These are phyloP conservation scores for Melanaphis sacchari DNA, from an alignment of 1,140 invertebrate species.

Conservation along the genomic window DNA sequence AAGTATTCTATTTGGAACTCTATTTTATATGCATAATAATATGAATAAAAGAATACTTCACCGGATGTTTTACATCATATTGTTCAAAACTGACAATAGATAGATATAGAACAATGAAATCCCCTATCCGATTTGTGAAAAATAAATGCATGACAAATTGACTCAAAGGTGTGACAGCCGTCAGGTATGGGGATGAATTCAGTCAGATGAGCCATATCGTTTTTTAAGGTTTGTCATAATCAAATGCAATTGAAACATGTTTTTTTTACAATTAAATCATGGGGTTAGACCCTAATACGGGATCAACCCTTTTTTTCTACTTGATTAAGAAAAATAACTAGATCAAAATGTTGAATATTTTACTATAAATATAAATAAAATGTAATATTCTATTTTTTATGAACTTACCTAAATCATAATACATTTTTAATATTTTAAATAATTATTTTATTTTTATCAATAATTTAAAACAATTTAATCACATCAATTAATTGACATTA, in stretches of 20 bases:
- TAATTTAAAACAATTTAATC: not conserved
- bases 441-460: not conserved
- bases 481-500: not conserved
- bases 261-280: constrained; percentile 46
- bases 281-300: constrained; percentile 5
- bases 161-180: constrained; percentile 29
- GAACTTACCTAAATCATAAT: not conserved
- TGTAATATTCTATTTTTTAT: not conserved
- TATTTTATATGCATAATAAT: constrained; percentile 30
- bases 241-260: constrained; percentile 42
- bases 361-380: constrained; percentile 5
- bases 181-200: constrained; percentile 48
- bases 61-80: constrained; percentile 47
- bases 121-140: constrained; percentile 52
- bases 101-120: constrained; percentile 40
- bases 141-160: constrained; percentile 56
- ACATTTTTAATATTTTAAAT: not conserved
- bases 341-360: not conserved
- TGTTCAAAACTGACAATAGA: constrained; percentile 17
- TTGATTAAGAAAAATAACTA: constrained; percentile 14
- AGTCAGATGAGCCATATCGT: constrained; percentile 21
- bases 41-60: constrained; percentile 24
- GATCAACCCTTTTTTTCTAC: not conserved
- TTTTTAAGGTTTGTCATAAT: constrained; percentile 27
- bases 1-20: constrained; percentile 41